Conservation (phyloP, 23 tunicate genomes). For the Corella eumyota region DNA sequence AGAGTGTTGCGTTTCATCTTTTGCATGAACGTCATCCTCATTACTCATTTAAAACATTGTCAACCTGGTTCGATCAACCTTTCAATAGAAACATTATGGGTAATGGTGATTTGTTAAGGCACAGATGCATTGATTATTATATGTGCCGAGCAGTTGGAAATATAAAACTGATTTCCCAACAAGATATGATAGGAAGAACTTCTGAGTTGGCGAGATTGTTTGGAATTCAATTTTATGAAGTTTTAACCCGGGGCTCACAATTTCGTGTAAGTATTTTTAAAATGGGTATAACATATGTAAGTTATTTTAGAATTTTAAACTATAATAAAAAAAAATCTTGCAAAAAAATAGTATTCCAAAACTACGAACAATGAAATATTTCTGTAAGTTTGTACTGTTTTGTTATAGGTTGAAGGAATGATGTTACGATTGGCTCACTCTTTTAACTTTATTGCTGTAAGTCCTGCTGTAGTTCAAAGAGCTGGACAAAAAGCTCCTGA, state of each 20-base stretch:
- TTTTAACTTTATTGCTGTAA: constrained; percentile 60
- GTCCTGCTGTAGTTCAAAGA: constrained; percentile 58
- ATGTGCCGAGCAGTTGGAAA: constrained; percentile 59
- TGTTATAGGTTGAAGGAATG: constrained; percentile 85
- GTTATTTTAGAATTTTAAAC: not conserved
- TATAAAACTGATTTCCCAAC: constrained; percentile 36
- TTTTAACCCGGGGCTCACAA: constrained; percentile 74
- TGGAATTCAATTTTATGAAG: constrained; percentile 91
- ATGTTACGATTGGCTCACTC: constrained; percentile 54
- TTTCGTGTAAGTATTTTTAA: constrained; percentile 40
- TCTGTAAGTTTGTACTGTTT: too few relatives aligned
- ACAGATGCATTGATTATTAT: constrained; percentile 56
- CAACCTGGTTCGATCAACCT: constrained; percentile 57
- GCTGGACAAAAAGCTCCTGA: constrained; percentile 80
- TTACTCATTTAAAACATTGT: constrained; percentile 40
- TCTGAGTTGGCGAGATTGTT: constrained; percentile 76
- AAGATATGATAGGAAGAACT: constrained; percentile 51
- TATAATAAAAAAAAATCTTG: not conserved
- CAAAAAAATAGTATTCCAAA: not conserved
- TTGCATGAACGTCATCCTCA: constrained; percentile 56
- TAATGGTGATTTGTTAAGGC: constrained; percentile 2
- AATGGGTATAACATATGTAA: not conserved
- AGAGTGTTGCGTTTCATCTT: constrained; percentile 54
- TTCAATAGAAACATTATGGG: too few relatives aligned
- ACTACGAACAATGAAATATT: too few relatives aligned